These are phyloP conservation scores for Stichodactyla helianthus DNA, from an alignment of 64 coral and sea anemone species.

Conservation along the genomic window DNA sequence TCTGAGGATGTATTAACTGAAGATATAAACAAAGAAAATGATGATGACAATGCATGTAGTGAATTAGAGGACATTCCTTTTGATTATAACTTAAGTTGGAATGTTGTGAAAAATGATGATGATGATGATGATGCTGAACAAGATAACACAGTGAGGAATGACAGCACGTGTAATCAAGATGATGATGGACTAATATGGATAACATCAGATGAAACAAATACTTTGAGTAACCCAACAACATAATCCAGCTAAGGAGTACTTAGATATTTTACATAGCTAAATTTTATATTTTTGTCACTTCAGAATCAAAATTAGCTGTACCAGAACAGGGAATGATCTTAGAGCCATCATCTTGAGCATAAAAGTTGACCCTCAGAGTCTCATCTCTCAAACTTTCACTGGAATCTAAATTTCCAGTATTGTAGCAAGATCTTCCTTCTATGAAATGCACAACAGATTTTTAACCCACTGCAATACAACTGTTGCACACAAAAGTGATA, in stretches of 20 bases:
- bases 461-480: too few species aligned
- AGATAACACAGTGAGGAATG: background rate
- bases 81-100: background rate
- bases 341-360: too few species aligned
- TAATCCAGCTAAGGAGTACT: background rate
- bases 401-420: too few species aligned
- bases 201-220: background rate
- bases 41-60: background rate
- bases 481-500: too few species aligned
- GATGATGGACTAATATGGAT: slow-evolving; percentile 33
- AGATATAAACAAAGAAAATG: background rate
- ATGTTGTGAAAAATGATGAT: background rate
- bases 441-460: too few species aligned
- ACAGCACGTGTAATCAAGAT: background rate
- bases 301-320: too few species aligned
- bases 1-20: background rate
- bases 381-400: too few species aligned
- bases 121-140: background rate
- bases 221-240: background rate
- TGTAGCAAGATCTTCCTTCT: too few species aligned
- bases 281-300: too few species aligned
- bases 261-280: background rate
- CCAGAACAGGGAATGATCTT: too few species aligned
- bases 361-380: too few species aligned
- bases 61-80: background rate